Base-by-base conservation (phyloP, 2,888 invertebrate genomes). In the Amphipoea lucens region DNA sequence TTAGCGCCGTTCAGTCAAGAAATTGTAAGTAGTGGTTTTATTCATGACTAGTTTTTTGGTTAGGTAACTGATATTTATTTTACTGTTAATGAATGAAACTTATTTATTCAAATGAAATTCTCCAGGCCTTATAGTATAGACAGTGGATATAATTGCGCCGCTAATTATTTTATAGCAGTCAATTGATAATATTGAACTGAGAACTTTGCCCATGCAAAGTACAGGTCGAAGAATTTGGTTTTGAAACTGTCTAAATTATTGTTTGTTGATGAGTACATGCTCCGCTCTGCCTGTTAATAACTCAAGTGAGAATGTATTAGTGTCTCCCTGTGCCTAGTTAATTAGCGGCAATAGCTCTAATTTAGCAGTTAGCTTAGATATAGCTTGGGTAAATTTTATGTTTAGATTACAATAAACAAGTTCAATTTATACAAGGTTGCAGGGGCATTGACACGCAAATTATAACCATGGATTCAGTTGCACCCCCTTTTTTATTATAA, bases 11-110 rank as follows among this genome's bases (percentile, higher is more conserved):
- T 79, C 90, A 88, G 60, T 82, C 91, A 69, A 94, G 95, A 91
- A 94, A 94, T 88, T 96, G 96, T 96, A 91, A 96, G 96, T 96
- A 89, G n/a, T 78, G 29, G n/a, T 78, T 67, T 68, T 75, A 57
- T 36, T 74, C 65, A 29, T 66, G 45, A 70, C 40, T 85, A 82
- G 42, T 79, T 87, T 88, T 81, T 89, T 92, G 91, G 92, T 94
- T 94, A 93, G 93, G 89, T 93, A 93, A 93, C 90, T 90, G 68
- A 36, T 77, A 51, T 68, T 68, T 79, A 57, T 23, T 74, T 62
- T 29, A 51, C 17, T 67, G 51, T 60, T 48, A 70, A 73, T 78
- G 62, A 71, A 74, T 76, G 14, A 66, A 78, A 82, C 48, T 40
- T 75, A 20, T 6, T 29, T 63, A 12, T 29, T 40, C 0, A 40